Conservation (phyloP, 1,140 invertebrate genomes). For the Saccostrea echinata region DNA sequence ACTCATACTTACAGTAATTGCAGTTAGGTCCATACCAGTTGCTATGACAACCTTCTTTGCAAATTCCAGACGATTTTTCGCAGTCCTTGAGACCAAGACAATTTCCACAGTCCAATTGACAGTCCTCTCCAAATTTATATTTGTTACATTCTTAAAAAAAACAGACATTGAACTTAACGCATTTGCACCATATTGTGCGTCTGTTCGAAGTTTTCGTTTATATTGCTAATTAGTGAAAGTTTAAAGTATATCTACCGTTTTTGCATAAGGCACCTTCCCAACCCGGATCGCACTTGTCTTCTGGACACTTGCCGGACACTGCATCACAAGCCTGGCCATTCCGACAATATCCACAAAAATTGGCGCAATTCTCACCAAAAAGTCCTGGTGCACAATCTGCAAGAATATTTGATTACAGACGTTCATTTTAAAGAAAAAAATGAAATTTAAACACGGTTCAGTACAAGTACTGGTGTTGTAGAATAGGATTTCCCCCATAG, state of each 20-base stretch:
- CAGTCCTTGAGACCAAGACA: conserved; percentile 63
- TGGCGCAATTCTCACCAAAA: conserved; percentile 64
- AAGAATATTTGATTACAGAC: neutral
- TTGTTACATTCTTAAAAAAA: conserved; percentile 63
- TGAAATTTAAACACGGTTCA: too few relatives aligned
- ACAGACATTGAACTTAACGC: neutral
- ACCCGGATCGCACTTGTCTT: conserved; percentile 59
- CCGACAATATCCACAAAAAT: conserved; percentile 65
- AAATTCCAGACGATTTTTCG: conserved; percentile 62
- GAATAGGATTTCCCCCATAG: too few relatives aligned
- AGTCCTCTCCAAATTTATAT: conserved; percentile 63
- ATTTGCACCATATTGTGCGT: too few relatives aligned
- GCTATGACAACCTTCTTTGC: conserved; percentile 60
- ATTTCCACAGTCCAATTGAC: conserved; percentile 64
- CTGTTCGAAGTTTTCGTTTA: neutral
- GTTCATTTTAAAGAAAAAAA: too few relatives aligned
- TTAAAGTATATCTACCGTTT: conserved; percentile 54
- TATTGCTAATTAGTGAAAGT: neutral
- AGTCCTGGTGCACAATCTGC: neutral
- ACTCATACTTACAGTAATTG: conserved; percentile 56
- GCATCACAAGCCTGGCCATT: conserved; percentile 60
- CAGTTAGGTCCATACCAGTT: conserved; percentile 64
- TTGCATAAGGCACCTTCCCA: conserved; percentile 64
- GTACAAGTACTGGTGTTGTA: too few relatives aligned
- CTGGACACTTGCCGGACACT: conserved; percentile 59